phyloP scores from a whole-genome alignment of 2,113 vertebrate species.

The Passer domesticus region DNA sequence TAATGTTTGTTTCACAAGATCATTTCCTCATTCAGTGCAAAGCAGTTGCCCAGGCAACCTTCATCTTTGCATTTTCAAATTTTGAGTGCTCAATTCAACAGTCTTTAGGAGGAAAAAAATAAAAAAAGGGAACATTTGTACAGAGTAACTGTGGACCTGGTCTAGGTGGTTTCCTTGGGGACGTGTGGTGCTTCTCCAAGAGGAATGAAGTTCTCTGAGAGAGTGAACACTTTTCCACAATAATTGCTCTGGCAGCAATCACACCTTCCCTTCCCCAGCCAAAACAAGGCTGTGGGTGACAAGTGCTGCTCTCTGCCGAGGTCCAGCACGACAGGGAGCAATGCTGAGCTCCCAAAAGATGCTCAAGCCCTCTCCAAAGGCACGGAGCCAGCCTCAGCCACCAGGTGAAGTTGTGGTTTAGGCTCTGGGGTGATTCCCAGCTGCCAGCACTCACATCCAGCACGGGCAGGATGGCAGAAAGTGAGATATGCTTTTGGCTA shows the following conservation, averaged over 20 bases:
- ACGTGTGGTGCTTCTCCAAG: accelerated
- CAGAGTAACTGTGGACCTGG: background rate
- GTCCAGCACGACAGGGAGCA: accelerated
- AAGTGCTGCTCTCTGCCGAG: background rate
- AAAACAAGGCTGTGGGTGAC: background rate
- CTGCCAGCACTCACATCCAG: background rate
- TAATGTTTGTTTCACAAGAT: slow-evolving; percentile 68
- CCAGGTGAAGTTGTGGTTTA: accelerated
- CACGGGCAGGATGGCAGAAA: background rate
- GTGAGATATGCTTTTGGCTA: slow-evolving; percentile 65
- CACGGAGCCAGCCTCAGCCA: accelerated
- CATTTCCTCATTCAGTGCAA: slow-evolving; percentile 61
- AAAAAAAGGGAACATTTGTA: background rate
- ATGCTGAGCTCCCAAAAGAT: background rate
- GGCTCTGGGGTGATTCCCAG: background rate
- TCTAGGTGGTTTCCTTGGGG: background rate
- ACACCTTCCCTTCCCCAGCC: background rate
- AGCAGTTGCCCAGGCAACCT: slow-evolving; percentile 70
- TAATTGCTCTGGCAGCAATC: background rate
- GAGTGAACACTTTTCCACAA: background rate
- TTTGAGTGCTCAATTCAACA: slow-evolving; percentile 57
- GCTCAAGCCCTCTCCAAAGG: background rate
- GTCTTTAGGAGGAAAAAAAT: background rate
- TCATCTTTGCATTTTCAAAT: slow-evolving; percentile 67
- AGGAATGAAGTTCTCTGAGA: background rate